Evolutionary conservation across 2,888 invertebrate species (phyloP), one percentile per base, ranked within the genome.

Genomic region (Chaetogeoica ovagalla): DNA sequence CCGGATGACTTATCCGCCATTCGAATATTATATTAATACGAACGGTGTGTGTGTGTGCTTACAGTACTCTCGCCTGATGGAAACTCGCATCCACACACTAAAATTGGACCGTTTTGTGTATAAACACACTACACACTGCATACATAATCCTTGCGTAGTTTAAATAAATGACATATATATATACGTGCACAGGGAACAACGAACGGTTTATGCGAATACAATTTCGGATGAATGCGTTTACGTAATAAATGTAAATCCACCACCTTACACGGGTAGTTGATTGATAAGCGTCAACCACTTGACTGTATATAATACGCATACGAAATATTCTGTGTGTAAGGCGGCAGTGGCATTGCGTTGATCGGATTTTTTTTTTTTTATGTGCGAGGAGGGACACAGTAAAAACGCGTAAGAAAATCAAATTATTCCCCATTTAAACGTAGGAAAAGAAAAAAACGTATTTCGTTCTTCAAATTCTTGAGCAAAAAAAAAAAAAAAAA

Each of bases 231-330:
- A 11, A 65, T 43, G n/a, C 2, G 39, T 9, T 43, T 6, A 39
- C 19, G 17, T 65, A 65, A 43, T n/a, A 9, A 39, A 65, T 48
- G 66, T 65, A 65, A 59, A 39, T 65, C n/a, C n/a, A 65, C 11
- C n/a, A 65, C 3, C 19, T 65, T 15, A 39, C 37, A 37, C 39
- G 39, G n/a, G 66, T n/a, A n/a, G n/a, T n/a, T n/a, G n/a, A 4
- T 66, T 7, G 7, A 21, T 59, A n/a, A 59, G 6, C n/a, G n/a
- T 59, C 59, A 9, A 57, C 59, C 21, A 21, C 59, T 52, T 52
- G 13, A 17, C 17, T 17, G 17, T 30, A 4, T 15, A 52, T 1
- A 13, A 15, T 13, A 52, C 52, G 52, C 17, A 15, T 15, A 52
- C 15, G 17, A 15, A 52, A 15, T 52, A 9, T 43, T 9, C 43